Evolutionary conservation across 2,113 vertebrate species (phyloP).

Genomic region (Serinus canaria): DNA sequence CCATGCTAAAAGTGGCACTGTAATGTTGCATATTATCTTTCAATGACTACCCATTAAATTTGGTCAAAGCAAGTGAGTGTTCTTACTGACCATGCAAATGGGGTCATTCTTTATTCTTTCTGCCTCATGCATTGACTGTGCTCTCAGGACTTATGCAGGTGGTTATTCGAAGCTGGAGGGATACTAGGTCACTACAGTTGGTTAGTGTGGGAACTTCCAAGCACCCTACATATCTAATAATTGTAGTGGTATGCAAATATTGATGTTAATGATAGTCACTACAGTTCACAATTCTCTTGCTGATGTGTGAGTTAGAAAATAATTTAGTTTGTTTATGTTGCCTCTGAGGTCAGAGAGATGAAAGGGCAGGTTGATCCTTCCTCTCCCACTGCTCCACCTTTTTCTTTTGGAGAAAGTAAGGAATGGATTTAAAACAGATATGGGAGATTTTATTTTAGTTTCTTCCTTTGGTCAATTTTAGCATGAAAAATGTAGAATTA

Average conservation of each 20-base stretch:
- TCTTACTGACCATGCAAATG: slow-evolving; percentile 26
- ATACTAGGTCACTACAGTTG: not conserved
- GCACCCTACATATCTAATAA: not conserved
- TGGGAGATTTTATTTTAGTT: not conserved
- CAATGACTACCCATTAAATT: slow-evolving; percentile 1
- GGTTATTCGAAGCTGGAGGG: not conserved
- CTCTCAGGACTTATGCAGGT: not conserved
- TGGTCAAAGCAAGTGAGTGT: slow-evolving; percentile 22
- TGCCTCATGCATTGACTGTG: slow-evolving; percentile 1
- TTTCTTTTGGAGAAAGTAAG: not conserved
- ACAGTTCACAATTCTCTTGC: not conserved
- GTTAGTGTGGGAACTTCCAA: not conserved
- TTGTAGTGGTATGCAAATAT: not conserved
- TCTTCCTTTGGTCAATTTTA: not conserved
- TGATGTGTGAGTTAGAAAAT: not conserved
- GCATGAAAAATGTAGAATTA: not conserved
- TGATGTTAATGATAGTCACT: not conserved
- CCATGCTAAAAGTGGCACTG: not conserved
- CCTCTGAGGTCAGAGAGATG: not conserved
- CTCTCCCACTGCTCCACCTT: not conserved
- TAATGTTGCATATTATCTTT: slow-evolving; percentile 21
- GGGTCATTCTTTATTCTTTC: slow-evolving; percentile 17
- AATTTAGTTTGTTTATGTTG: not conserved
- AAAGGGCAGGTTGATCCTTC: not conserved
- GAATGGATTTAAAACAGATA: not conserved